These are phyloP conservation scores for Vultur gryphus DNA, from an alignment of 2,797 vertebrate genomes.

Conservation along the genomic window DNA sequence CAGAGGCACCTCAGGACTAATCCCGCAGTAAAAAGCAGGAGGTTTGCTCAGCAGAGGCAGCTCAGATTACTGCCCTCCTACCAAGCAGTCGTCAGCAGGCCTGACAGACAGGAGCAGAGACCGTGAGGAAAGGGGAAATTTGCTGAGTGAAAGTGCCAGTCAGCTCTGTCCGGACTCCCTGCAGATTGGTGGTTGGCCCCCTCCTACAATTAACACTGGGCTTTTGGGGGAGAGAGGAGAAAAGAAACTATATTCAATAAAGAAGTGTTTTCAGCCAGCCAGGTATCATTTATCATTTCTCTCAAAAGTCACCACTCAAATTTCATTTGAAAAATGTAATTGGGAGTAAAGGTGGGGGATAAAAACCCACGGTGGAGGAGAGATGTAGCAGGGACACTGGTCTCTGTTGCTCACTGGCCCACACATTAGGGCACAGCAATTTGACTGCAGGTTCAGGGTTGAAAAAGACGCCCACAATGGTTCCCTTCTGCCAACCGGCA, in stretches of 20 bases:
- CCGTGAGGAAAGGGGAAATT: slow-evolving; percentile 63
- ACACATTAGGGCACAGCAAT: neutral
- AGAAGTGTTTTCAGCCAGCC: neutral
- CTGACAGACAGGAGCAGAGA: slow-evolving; percentile 65
- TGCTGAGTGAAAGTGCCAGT: slow-evolving; percentile 11
- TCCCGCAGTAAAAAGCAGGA: neutral
- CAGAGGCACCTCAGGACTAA: slow-evolving; percentile 42
- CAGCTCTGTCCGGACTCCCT: neutral
- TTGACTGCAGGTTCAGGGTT: no score
- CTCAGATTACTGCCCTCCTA: slow-evolving; percentile 77
- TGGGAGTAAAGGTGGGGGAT: neutral
- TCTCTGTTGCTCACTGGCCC: neutral
- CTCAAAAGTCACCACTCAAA: neutral
- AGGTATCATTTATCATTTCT: neutral
- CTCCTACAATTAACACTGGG: neutral
- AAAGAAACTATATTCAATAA: neutral
- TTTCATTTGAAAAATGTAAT: neutral
- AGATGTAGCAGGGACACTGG: neutral
- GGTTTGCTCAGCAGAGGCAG: slow-evolving; percentile 59
- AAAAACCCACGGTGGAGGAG: accelerated
- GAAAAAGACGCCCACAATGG: neutral
- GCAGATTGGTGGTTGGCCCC: neutral
- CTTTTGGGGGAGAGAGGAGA: neutral
- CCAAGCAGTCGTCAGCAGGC: slow-evolving; percentile 72
- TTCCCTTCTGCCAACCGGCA: accelerated